Conservation (phyloP, 2,797 vertebrate species). For the Enteromius argenteus region DNA sequence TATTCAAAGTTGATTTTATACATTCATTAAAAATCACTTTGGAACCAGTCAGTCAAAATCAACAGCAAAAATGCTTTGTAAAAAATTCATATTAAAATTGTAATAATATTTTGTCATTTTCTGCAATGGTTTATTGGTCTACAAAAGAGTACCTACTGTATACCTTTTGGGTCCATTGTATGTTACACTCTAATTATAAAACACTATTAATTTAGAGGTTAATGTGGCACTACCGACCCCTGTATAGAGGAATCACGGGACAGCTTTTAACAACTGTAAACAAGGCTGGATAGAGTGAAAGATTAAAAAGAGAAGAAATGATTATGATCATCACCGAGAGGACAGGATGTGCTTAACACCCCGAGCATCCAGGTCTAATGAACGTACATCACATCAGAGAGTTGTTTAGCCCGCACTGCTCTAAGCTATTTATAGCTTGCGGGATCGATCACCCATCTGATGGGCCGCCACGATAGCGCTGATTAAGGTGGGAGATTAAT, state of each 20-base stretch:
- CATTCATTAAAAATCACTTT: background rate
- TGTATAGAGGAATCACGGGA: background rate
- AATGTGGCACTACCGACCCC: background rate
- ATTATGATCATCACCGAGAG: background rate
- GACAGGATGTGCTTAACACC: constrained; percentile 18
- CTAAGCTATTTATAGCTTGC: constrained; percentile 51
- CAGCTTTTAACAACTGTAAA: background rate
- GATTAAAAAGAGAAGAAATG: background rate
- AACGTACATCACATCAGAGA: constrained; percentile 38
- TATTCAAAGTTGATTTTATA: background rate
- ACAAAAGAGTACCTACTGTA: background rate
- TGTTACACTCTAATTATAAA: background rate
- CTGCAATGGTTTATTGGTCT: background rate
- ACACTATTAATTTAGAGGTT: background rate
- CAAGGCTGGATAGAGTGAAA: background rate
- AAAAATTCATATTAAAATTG: background rate
- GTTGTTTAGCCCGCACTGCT: constrained; percentile 50
- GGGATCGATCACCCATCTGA: constrained; percentile 51
- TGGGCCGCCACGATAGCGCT: constrained; percentile 48
- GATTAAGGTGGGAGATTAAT: constrained; percentile 57
- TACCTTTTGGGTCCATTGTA: background rate
- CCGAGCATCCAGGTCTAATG: constrained; percentile 46
- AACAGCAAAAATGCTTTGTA: background rate
- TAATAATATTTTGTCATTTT: background rate
- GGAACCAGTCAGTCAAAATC: background rate